Evolutionary conservation across 2,113 vertebrate species (phyloP).

Genomic region (Delphinus delphis): DNA sequence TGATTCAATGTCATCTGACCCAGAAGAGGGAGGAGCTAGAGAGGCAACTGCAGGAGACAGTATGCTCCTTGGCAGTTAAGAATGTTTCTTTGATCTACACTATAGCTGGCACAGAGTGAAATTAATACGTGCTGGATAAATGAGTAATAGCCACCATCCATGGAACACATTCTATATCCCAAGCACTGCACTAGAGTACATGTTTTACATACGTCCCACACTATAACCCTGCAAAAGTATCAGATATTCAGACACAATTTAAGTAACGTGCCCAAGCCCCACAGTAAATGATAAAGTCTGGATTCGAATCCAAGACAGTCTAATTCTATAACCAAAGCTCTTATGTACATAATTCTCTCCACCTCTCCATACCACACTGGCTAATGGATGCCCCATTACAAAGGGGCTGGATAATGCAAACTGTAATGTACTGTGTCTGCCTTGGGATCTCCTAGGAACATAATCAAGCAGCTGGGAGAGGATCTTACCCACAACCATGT

Average conservation of each 20-base stretch:
- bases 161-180: background rate
- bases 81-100: background rate
- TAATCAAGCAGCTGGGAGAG: background rate
- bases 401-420: background rate
- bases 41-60: background rate
- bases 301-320: background rate
- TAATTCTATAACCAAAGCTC: background rate
- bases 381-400: background rate
- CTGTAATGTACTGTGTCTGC: background rate
- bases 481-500: slow-evolving; percentile 79
- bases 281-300: background rate
- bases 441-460: background rate
- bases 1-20: background rate
- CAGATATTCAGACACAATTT: background rate
- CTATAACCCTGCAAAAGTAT: background rate
- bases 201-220: background rate
- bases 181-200: background rate
- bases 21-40: background rate
- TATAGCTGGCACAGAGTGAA: background rate
- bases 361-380: background rate
- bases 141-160: background rate
- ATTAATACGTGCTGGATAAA: background rate
- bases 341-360: background rate
- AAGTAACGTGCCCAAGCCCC: background rate
- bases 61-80: background rate